Percentiles rank a stretch among this genome's conserved stretches.
These are phyloP conservation scores for Zootoca vivipara DNA, from an alignment of 2,113 vertebrate species.

Conservation along the genomic window DNA sequence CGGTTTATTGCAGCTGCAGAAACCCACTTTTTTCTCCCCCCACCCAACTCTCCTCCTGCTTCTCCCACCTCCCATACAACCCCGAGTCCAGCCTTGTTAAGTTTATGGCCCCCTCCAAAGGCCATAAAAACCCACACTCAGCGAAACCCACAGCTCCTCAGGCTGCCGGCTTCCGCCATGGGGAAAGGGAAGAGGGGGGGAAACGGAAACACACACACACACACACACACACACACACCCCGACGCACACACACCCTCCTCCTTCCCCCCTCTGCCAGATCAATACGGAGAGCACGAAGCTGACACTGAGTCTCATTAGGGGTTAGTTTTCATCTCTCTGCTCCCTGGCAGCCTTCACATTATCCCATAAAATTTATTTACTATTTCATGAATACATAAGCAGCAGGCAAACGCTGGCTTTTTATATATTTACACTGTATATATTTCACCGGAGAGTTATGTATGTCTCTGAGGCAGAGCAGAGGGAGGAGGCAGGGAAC, in stretches of 20 bases:
- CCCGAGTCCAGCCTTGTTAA: not conserved
- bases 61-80: fast-evolving
- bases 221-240: too few relatives aligned
- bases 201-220: not conserved
- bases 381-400: conserved; percentile 89
- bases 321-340: conserved; percentile 80
- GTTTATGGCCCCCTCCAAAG: conserved; percentile 37
- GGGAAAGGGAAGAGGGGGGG: not conserved
- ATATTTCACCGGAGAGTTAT: conserved; percentile 86
- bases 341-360: conserved; percentile 86
- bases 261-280: conserved; percentile 58
- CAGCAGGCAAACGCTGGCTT: conserved; percentile 83
- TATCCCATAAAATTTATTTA: conserved; percentile 90
- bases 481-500: conserved; percentile 62
- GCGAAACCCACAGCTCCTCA: conserved; percentile 20
- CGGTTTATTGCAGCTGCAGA: not conserved
- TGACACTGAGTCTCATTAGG: conserved; percentile 79
- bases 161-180: not conserved
- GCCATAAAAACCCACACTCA: not conserved
- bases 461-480: conserved; percentile 79
- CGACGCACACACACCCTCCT: not conserved
- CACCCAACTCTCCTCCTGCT: not conserved
- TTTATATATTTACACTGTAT: conserved; percentile 88
- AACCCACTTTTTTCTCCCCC: not conserved
- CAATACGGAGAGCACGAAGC: conserved; percentile 76